Percentiles rank a stretch among this genome's conserved stretches.
phyloP scores from a whole-genome alignment of 1,140 invertebrate species.

The Pseudomyrmex flavicornis region DNA sequence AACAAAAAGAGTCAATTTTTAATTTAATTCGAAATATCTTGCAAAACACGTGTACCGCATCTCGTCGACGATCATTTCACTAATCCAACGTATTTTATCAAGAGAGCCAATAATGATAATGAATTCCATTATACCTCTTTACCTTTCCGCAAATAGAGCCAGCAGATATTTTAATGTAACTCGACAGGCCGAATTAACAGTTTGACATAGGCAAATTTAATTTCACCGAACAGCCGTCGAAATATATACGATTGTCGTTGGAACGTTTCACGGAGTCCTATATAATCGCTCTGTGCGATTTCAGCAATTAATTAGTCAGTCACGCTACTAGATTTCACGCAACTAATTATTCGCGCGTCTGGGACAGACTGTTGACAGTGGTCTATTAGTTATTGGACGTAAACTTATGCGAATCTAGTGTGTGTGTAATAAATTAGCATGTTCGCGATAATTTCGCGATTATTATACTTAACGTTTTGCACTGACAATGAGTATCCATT shows the following conservation, averaged over 20 bases:
- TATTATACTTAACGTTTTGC: neutral
- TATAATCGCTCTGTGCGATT: constrained; percentile 9
- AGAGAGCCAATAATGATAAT: neutral
- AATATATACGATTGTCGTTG: neutral
- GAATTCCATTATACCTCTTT: neutral
- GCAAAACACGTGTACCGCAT: neutral
- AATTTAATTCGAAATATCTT: neutral
- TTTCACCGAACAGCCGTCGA: neutral
- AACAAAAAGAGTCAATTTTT: neutral
- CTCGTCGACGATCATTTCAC: neutral
- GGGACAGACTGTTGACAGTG: neutral
- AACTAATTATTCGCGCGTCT: constrained; percentile 45
- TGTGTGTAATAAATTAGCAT: neutral
- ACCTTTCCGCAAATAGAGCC: neutral
- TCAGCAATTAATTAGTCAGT: constrained; percentile 47
- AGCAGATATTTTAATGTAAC: constrained; percentile 38
- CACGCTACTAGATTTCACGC: constrained; percentile 15
- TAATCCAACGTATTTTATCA: constrained; percentile 1
- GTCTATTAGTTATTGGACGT: constrained; percentile 11
- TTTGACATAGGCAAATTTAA: constrained; percentile 33
- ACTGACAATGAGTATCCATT: neutral
- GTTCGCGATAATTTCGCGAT: constrained; percentile 2
- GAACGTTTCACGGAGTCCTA: neutral
- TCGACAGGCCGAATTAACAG: neutral
- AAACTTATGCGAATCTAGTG: constrained; percentile 10